Percentiles rank a stretch among this genome's conserved stretches.
Conservation (phyloP, 2,113 vertebrate species). For the Mellivora capensis region DNA sequence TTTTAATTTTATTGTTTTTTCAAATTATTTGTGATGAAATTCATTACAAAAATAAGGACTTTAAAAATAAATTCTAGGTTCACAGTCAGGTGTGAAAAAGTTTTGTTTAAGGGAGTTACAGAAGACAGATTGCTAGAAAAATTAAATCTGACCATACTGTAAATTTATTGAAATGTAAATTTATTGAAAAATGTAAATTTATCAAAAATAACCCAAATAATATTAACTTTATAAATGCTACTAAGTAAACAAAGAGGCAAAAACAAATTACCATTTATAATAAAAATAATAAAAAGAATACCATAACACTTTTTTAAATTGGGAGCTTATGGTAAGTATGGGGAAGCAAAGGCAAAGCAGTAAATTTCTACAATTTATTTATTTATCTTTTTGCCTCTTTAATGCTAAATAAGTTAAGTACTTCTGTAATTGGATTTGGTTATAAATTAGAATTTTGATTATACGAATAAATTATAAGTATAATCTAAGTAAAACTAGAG, state of each 20-base stretch:
- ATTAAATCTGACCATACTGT: not conserved
- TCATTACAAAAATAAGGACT: not conserved
- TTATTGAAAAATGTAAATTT: conserved; percentile 2
- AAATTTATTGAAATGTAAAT: not conserved
- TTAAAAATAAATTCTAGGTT: not conserved
- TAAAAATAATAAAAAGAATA: not conserved
- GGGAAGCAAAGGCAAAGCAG: not conserved
- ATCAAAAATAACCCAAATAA: not conserved
- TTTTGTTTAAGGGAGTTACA: not conserved
- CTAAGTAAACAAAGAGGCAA: not conserved
- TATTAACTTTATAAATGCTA: conserved; percentile 22
- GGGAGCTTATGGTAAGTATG: not conserved
- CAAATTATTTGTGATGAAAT: conserved; percentile 8
- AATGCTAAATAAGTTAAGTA: not conserved
- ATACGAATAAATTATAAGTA: not conserved
- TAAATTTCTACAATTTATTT: not conserved
- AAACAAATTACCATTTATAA: not conserved
- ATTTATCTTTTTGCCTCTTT: not conserved
- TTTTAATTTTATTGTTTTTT: not conserved
- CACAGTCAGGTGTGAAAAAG: not conserved
- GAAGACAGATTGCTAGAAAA: not conserved
- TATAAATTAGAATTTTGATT: conserved; percentile 4
- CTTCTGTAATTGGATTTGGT: not conserved
- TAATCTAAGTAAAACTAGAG: not conserved
- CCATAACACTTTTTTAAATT: not conserved